phyloP scores from a whole-genome alignment of 2,888 invertebrate genomes.

The Caenorhabditis sp. region DNA sequence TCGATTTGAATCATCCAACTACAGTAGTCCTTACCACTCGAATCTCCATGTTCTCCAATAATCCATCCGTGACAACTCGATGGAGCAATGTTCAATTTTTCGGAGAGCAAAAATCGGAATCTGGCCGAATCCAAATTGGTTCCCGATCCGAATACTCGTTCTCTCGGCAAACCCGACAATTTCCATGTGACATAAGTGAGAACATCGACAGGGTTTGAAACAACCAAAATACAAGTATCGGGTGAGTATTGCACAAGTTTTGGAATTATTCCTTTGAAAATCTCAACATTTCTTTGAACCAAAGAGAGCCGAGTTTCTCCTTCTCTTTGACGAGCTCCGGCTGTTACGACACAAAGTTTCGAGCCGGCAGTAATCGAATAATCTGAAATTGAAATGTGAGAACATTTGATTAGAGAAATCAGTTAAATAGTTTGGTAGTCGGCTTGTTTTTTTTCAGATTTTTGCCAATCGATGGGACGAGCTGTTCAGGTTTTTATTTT shows the following conservation, averaged over 20 bases:
- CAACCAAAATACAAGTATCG: conserved; percentile 83
- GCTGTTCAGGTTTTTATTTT: too few species aligned
- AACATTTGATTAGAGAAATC: neutral
- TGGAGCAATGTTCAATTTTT: conserved; percentile 81
- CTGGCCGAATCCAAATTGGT: conserved; percentile 91
- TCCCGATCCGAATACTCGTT: conserved; percentile 88
- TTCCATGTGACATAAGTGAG: conserved; percentile 94
- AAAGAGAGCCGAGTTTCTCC: conserved; percentile 86
- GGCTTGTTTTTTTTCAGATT: neutral
- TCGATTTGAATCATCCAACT: too few species aligned
- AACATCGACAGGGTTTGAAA: conserved; percentile 91
- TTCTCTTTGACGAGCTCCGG: conserved; percentile 87
- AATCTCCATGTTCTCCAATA: conserved; percentile 92
- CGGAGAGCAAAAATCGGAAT: conserved; percentile 86
- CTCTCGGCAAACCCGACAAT: conserved; percentile 85
- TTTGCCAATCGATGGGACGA: too few species aligned
- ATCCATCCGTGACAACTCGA: conserved; percentile 89
- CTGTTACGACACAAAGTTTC: conserved; percentile 86
- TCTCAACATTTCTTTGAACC: conserved; percentile 88
- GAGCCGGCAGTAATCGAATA: conserved; percentile 77
- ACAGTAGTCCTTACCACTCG: conserved; percentile 81
- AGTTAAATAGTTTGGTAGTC: neutral
- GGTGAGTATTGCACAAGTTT: conserved; percentile 84
- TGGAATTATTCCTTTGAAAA: conserved; percentile 82
- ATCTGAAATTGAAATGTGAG: conserved; percentile 73